Conservation (phyloP, 53 echinoderm and acorn worm species). For the Zoroaster sp. region DNA sequence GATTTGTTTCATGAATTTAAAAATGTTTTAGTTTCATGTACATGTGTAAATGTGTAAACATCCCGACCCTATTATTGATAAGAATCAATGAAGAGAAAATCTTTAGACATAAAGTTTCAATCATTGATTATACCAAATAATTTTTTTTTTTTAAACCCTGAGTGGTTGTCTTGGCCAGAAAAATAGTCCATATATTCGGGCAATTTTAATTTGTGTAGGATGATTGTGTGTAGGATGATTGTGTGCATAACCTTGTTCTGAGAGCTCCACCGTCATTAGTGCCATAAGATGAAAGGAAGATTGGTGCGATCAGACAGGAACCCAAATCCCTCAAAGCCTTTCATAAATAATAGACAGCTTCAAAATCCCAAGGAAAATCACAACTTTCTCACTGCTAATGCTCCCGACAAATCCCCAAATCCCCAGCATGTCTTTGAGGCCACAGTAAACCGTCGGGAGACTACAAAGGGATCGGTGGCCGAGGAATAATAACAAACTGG, state of each 20-base stretch:
- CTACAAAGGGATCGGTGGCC: conserved; percentile 19
- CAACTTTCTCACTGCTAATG: conserved; percentile 50
- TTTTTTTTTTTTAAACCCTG: too few species aligned
- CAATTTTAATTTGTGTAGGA: conserved; percentile 13
- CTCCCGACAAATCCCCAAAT: conserved; percentile 43
- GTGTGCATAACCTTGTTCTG: conserved; percentile 32
- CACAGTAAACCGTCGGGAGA: conserved; percentile 3
- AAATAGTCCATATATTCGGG: neutral
- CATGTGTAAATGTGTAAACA: too few species aligned
- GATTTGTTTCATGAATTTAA: too few species aligned
- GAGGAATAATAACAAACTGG: conserved; percentile 49
- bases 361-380: conserved; percentile 21
- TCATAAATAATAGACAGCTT: conserved; percentile 15
- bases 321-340: conserved; percentile 32
- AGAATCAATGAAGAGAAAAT: too few species aligned
- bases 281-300: neutral
- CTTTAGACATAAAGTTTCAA: too few species aligned
- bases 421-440: conserved; percentile 13
- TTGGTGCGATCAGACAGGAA: neutral
- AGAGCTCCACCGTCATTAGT: neutral
- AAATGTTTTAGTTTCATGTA: too few species aligned
- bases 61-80: too few species aligned
- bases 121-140: too few species aligned
- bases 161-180: neutral
- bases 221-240: conserved; percentile 31